These are phyloP conservation scores for Gallinago stenura DNA, from an alignment of 2,797 vertebrate genomes.

Conservation along the genomic window DNA sequence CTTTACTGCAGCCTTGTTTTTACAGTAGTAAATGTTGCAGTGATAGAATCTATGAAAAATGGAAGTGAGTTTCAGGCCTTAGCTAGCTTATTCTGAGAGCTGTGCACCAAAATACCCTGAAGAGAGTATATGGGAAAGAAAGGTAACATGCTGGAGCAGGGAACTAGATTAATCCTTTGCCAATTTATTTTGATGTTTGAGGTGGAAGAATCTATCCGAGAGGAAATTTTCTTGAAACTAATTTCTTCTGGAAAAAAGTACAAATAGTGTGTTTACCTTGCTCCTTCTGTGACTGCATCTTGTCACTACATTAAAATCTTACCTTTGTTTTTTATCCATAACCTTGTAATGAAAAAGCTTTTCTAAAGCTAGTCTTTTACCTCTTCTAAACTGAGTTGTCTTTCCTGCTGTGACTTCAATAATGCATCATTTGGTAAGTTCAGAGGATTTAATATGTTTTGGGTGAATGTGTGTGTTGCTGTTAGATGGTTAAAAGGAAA, in stretches of 20 bases:
- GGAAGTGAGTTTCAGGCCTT: neutral
- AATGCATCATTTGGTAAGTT: constrained; percentile 70
- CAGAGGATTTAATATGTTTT: constrained; percentile 54
- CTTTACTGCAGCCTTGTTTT: neutral
- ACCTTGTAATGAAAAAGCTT: constrained; percentile 61
- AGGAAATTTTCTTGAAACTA: neutral
- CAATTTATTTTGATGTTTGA: neutral
- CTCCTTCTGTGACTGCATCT: neutral
- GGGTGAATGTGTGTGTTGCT: constrained; percentile 44
- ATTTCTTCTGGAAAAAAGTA: neutral
- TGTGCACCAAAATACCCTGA: rapidly evolving
- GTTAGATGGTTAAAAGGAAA: constrained; percentile 71
- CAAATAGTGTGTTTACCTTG: neutral
- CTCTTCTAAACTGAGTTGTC: constrained; percentile 45
- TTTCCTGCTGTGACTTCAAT: constrained; percentile 73
- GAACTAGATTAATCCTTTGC: neutral
- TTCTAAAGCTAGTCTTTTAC: constrained; percentile 54
- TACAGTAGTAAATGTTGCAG: neutral
- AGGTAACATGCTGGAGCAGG: neutral
- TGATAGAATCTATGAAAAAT: neutral
- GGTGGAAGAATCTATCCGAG: neutral
- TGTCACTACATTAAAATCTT: constrained; percentile 34
- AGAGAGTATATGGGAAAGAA: neutral
- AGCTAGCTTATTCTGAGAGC: neutral
- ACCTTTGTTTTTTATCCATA: constrained; percentile 32